These are phyloP conservation scores for Tenthredo scrophulariae DNA, from an alignment of 2,888 invertebrate species.

Conservation along the genomic window DNA sequence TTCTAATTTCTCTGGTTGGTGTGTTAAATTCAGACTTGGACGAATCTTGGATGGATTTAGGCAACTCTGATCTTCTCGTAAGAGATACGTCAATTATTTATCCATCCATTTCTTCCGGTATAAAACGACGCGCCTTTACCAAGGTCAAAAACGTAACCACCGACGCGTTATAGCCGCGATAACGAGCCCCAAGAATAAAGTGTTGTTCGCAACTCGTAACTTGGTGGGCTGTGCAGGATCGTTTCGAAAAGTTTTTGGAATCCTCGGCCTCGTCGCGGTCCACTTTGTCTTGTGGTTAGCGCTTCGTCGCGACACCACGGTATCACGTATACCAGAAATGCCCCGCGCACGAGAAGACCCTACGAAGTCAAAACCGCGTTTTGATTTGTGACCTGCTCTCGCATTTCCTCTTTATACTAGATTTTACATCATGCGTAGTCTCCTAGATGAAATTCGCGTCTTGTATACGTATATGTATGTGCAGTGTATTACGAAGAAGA, in stretches of 20 bases:
- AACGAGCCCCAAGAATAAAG: conserved; percentile 51
- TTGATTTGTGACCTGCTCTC: conserved; percentile 43
- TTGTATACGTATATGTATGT: background rate
- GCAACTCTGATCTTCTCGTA: background rate
- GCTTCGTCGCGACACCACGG: background rate
- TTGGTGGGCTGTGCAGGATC: conserved; percentile 20
- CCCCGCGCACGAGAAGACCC: background rate
- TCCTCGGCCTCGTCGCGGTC: conserved; percentile 35
- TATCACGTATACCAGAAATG: conserved; percentile 22
- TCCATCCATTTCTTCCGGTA: conserved; percentile 45
- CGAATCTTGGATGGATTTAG: background rate
- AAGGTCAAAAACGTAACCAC: conserved; percentile 49
- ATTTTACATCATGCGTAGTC: background rate
- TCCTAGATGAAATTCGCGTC: conserved; percentile 39
- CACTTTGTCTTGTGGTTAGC: conserved; percentile 51
- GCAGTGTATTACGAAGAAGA: background rate
- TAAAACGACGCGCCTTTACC: background rate
- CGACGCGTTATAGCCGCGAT: conserved; percentile 51
- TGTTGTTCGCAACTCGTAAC: conserved; percentile 50
- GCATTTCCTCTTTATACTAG: background rate
- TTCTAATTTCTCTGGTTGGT: background rate
- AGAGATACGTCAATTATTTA: conserved; percentile 39
- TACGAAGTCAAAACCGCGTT: conserved; percentile 42
- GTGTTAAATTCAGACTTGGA: background rate
- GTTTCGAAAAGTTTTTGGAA: conserved; percentile 51